A percentile compares a stretch with the other conserved stretches of the same genome.
phyloP scores from a whole-genome alignment of 2,888 invertebrate genomes.

The Drosophila imparisetae region DNA sequence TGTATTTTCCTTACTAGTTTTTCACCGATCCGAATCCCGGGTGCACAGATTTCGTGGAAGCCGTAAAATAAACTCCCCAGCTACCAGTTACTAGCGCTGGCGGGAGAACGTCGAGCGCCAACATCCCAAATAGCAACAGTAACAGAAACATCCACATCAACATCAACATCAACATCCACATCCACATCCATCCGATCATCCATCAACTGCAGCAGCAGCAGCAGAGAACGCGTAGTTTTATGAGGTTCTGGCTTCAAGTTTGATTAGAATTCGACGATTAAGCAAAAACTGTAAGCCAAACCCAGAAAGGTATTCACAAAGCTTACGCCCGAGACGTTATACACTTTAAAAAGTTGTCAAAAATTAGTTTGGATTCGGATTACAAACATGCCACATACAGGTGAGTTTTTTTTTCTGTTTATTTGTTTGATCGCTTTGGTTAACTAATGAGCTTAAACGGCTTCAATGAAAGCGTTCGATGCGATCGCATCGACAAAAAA shows the following conservation, averaged over 20 bases:
- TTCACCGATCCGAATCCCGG: conserved; percentile 56
- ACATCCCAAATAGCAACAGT: conserved; percentile 19
- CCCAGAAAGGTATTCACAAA: conserved; percentile 44
- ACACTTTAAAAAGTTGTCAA: conserved; percentile 53
- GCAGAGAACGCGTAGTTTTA: conserved; percentile 51
- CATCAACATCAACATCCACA: neutral
- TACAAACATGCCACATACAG: conserved; percentile 73
- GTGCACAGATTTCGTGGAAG: conserved; percentile 70
- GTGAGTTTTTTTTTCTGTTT: conserved; percentile 51
- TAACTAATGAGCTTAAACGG: conserved; percentile 62
- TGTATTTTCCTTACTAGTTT: conserved; percentile 78
- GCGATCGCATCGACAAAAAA: conserved; percentile 23
- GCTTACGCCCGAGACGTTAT: conserved; percentile 48
- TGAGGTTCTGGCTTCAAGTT: conserved; percentile 68
- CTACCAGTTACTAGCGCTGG: conserved; percentile 39
- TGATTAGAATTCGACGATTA: conserved; percentile 77
- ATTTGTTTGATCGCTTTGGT: conserved; percentile 5
- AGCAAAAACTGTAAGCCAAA: conserved; percentile 42
- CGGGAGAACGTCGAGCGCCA: conserved; percentile 32
- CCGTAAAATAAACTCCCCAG: conserved; percentile 64
- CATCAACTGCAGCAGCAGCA: conserved; percentile 46
- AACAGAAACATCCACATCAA: conserved; percentile 6
- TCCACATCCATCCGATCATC: conserved; percentile 18
- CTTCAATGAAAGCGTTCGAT: conserved; percentile 47
- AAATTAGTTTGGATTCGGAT: conserved; percentile 36